Conservation (phyloP, 2,888 invertebrate species). For the Pseudolycoriella hygida region DNA sequence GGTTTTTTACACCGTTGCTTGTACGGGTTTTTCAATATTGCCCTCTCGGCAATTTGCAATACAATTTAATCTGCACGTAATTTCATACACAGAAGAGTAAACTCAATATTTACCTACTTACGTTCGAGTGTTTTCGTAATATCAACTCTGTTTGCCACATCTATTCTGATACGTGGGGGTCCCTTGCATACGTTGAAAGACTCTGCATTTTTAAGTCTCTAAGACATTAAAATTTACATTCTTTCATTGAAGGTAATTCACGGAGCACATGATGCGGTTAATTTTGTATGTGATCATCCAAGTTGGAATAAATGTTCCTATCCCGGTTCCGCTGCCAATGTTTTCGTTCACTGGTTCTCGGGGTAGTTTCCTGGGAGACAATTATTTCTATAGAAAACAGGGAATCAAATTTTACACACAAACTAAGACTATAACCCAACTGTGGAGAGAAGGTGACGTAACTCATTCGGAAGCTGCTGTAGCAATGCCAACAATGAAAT, state of each 20-base stretch:
- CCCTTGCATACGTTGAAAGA: too few relatives aligned
- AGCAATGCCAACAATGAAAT: conserved; percentile 73
- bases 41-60: too few relatives aligned
- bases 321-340: conserved; percentile 98
- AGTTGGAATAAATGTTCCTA: conserved; percentile 93
- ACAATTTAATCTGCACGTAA: too few relatives aligned
- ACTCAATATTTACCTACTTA: too few relatives aligned
- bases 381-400: conserved; percentile 96
- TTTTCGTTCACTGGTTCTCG: conserved; percentile 97
- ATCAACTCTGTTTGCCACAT: too few relatives aligned
- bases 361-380: conserved; percentile 90
- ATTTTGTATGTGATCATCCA: conserved; percentile 97
- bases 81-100: too few relatives aligned
- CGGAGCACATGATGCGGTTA: conserved; percentile 84
- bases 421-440: conserved; percentile 89
- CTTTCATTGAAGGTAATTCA: conserved; percentile 89
- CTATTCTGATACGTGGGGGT: too few relatives aligned
- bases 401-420: conserved; percentile 96
- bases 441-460: conserved; percentile 81
- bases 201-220: too few relatives aligned
- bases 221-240: too few relatives aligned
- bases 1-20: too few relatives aligned
- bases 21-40: too few relatives aligned
- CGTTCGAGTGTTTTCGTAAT: too few relatives aligned
- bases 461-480: conserved; percentile 60